Evolutionary conservation across 92 coral and sea anemone species (phyloP).

Genomic region (Zoanthus sociatus): DNA sequence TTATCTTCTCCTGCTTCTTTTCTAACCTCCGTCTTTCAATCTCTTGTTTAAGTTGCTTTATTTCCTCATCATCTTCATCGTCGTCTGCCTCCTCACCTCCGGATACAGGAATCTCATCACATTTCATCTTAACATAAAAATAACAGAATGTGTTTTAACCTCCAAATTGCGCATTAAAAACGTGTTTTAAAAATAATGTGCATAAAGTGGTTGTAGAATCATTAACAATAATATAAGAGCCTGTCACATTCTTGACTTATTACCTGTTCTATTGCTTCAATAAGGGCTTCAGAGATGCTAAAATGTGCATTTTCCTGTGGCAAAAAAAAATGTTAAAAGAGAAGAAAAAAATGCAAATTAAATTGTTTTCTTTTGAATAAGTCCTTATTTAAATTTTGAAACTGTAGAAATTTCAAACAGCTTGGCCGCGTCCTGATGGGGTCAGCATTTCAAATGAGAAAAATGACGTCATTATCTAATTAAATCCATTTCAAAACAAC

Average conservation of each 20-base stretch:
- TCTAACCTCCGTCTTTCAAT: slow-evolving; percentile 81
- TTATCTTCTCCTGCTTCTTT: slow-evolving; percentile 73
- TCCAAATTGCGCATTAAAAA: no score
- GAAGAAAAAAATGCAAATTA: background rate
- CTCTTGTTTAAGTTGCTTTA: slow-evolving; percentile 78
- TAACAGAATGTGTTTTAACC: background rate
- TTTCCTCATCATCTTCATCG: slow-evolving; percentile 92
- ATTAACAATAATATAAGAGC: no score
- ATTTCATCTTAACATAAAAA: slow-evolving; percentile 79
- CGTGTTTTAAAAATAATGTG: no score
- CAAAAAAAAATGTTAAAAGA: background rate
- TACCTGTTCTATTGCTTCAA: slow-evolving; percentile 99
- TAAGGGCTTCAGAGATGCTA: slow-evolving; percentile 98
- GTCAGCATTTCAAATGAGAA: no score
- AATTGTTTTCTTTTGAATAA: background rate
- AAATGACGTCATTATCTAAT: no score
- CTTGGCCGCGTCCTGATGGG: no score
- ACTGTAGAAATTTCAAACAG: no score
- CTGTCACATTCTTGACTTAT: background rate
- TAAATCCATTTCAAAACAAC: no score
- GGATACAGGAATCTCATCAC: slow-evolving; percentile 79
- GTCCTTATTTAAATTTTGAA: no score
- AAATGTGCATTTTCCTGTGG: slow-evolving; percentile 98
- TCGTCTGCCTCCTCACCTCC: slow-evolving; percentile 86
- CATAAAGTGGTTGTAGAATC: no score